Evolutionary conservation across 2,113 vertebrate genomes (phyloP).

Genomic region (Leptodactylus fuscus): DNA sequence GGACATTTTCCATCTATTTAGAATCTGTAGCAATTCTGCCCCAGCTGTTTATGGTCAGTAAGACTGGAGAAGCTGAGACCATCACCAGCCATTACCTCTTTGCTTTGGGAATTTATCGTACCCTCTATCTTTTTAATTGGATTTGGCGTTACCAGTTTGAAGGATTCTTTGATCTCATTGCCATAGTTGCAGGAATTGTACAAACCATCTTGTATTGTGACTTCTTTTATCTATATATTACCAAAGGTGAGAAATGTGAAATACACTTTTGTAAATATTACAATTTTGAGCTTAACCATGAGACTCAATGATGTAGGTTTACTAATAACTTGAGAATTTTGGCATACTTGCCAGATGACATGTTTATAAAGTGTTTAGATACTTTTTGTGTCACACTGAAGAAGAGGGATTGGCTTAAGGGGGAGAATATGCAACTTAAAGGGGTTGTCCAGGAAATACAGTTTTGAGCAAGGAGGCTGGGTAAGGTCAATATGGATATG

Average conservation of each 20-base stretch:
- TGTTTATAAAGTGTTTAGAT: too few relatives aligned
- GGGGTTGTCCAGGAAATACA: too few relatives aligned
- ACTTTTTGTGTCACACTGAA: too few relatives aligned
- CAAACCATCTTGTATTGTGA: slow-evolving; percentile 76
- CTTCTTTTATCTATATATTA: slow-evolving; percentile 79
- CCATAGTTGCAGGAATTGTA: slow-evolving; percentile 75
- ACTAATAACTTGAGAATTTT: too few relatives aligned
- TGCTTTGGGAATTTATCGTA: slow-evolving; percentile 73
- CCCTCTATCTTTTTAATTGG: slow-evolving; percentile 76
- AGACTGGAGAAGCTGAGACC: slow-evolving; percentile 74
- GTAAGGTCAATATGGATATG: too few relatives aligned
- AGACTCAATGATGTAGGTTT: too few relatives aligned
- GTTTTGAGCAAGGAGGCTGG: too few relatives aligned
- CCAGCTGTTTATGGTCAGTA: slow-evolving; percentile 76
- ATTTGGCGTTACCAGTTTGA: slow-evolving; percentile 75
- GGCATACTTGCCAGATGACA: too few relatives aligned
- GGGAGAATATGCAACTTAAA: too few relatives aligned
- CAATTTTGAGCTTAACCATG: too few relatives aligned
- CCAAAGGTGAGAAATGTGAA: slow-evolving; percentile 68
- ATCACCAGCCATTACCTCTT: slow-evolving; percentile 78
- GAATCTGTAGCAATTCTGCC: slow-evolving; percentile 75
- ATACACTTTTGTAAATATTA: too few relatives aligned
- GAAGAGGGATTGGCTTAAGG: too few relatives aligned
- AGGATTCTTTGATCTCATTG: slow-evolving; percentile 75
- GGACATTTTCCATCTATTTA: slow-evolving; percentile 77